Evolutionary conservation across 2,113 vertebrate species (phyloP).

Genomic region (Anolis carolinensis): DNA sequence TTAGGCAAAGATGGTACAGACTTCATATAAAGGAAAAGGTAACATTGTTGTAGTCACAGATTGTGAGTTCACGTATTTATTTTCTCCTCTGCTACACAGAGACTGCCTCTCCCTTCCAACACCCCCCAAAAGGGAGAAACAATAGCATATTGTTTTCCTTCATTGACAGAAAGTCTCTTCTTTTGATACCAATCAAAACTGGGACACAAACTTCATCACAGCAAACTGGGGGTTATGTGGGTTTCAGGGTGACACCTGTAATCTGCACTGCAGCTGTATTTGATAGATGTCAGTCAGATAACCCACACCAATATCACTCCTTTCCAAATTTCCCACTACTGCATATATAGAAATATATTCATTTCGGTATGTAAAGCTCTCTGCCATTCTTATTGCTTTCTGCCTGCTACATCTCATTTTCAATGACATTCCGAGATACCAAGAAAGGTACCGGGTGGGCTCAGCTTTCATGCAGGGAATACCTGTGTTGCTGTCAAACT

Average conservation of each 20-base stretch:
- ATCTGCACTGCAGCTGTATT: background rate
- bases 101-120: too few relatives aligned
- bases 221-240: background rate
- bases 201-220: background rate
- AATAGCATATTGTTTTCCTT: too few relatives aligned
- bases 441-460: constrained; percentile 46
- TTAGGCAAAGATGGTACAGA: too few relatives aligned
- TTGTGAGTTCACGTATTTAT: too few relatives aligned
- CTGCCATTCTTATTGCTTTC: constrained; percentile 49
- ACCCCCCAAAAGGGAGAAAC: too few relatives aligned
- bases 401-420: constrained; percentile 50
- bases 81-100: too few relatives aligned
- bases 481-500: constrained; percentile 74
- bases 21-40: too few relatives aligned
- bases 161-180: too few relatives aligned
- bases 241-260: background rate
- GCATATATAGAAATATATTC: constrained; percentile 14
- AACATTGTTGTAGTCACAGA: too few relatives aligned
- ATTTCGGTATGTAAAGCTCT: constrained; percentile 51
- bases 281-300: background rate
- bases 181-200: too few relatives aligned
- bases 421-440: constrained; percentile 54
- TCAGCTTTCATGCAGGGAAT: constrained; percentile 6
- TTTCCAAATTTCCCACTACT: background rate
- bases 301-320: background rate